Evolutionary conservation across 1,140 invertebrate genomes (phyloP).

Genomic region (Zeugodacus cucurbitae): DNA sequence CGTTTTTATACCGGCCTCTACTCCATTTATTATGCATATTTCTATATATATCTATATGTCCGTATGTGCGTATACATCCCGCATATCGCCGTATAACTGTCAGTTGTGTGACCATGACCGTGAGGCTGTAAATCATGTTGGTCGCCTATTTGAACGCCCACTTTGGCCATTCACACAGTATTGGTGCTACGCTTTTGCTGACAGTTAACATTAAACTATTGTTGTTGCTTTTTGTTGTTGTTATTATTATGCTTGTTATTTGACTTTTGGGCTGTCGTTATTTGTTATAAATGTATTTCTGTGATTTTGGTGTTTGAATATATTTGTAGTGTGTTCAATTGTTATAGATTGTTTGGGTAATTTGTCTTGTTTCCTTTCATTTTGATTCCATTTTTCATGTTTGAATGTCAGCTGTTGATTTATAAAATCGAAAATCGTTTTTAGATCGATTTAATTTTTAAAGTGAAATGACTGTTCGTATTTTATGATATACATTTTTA

Average conservation of each 20-base stretch:
- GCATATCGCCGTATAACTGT: background rate
- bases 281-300: conserved; percentile 22
- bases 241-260: background rate
- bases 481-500: too few relatives aligned
- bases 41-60: too few relatives aligned
- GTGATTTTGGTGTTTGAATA: background rate
- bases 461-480: too few relatives aligned
- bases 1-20: background rate
- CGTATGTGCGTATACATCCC: background rate
- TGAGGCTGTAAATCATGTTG: conserved; percentile 5
- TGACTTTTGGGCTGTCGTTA: background rate
- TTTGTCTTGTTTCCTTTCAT: background rate
- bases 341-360: background rate
- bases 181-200: background rate
- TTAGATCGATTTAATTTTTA: background rate
- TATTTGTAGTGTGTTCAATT: background rate
- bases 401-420: background rate
- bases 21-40: background rate
- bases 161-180: background rate
- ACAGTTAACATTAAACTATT: background rate
- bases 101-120: background rate
- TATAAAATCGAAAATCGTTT: background rate
- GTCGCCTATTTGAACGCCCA: background rate
- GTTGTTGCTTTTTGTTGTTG: background rate
- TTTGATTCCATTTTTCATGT: background rate